A percentile compares a stretch with the other conserved stretches of the same genome.
Conservation (phyloP, 2,797 vertebrate species). For the Tenualosa thibaudeaui region DNA sequence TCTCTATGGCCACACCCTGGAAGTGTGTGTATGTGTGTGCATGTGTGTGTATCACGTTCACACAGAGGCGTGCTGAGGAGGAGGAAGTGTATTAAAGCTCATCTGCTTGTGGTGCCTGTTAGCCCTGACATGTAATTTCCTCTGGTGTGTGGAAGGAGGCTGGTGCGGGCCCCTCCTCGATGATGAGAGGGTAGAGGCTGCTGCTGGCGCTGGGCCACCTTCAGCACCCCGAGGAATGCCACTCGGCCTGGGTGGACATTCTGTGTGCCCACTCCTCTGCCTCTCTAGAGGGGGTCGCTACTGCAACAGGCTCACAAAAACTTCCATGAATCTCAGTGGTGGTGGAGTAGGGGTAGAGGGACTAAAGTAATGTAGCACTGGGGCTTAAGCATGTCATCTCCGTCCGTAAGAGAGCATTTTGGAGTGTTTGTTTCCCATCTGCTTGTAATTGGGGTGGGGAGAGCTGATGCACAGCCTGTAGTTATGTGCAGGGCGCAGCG, state of each 20-base stretch:
- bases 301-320: background rate
- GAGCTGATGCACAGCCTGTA: background rate
- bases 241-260: background rate
- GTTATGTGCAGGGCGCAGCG: background rate
- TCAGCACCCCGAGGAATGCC: background rate
- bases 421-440: slow-evolving; percentile 39
- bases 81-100: slow-evolving; percentile 14
- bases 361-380: background rate
- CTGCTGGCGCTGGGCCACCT: background rate
- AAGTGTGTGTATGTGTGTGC: background rate
- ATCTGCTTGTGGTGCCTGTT: background rate
- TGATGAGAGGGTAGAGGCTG: slow-evolving; percentile 9
- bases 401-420: background rate
- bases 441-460: background rate
- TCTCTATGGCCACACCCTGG: background rate
- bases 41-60: background rate
- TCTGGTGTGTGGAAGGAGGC: background rate
- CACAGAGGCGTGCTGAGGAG: background rate
- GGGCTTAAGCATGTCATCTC: background rate
- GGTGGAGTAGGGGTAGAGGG: background rate
- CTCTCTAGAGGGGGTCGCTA: background rate
- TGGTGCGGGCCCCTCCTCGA: background rate
- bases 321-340: background rate
- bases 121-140: background rate
- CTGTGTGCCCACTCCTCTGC: background rate